Conservation (phyloP, 2,888 invertebrate species). For the Chrysolina haemoptera region DNA sequence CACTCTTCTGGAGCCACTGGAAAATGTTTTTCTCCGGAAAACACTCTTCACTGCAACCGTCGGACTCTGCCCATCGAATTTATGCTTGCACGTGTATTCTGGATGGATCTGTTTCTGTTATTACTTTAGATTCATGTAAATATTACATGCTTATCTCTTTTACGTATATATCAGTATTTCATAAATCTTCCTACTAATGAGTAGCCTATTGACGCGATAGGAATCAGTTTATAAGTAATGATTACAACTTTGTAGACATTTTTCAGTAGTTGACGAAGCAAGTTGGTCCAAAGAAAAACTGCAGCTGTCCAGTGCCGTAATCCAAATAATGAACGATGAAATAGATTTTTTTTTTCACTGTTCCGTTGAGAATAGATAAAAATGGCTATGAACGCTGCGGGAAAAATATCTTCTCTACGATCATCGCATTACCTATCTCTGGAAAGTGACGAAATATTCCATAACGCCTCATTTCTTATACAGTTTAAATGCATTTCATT, state of each 20-base stretch:
- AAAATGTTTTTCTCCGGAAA: slow-evolving; percentile 29
- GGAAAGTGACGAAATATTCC: no score
- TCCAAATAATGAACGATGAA: not conserved
- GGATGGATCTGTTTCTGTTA: slow-evolving; percentile 28
- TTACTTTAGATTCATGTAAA: slow-evolving; percentile 39
- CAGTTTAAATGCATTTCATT: no score
- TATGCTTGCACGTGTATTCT: slow-evolving; percentile 19
- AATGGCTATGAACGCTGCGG: not conserved
- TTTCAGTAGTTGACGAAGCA: not conserved
- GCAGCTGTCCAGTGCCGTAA: no score
- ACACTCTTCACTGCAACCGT: slow-evolving; percentile 18
- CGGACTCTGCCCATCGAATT: slow-evolving; percentile 16
- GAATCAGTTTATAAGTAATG: not conserved
- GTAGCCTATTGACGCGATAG: slow-evolving; percentile 3
- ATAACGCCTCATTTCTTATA: no score
- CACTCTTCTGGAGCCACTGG: slow-evolving; percentile 22
- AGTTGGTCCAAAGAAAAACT: no score
- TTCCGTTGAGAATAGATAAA: no score
- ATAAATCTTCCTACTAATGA: slow-evolving; percentile 27
- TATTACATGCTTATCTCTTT: slow-evolving; percentile 37
- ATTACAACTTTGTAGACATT: not conserved
- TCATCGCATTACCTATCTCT: no score
- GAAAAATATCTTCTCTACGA: not conserved
- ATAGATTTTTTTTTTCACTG: not conserved
- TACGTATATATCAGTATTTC: slow-evolving; percentile 41